Base-by-base conservation (phyloP, 2,113 vertebrate species). In the Baryphthengus martii region DNA sequence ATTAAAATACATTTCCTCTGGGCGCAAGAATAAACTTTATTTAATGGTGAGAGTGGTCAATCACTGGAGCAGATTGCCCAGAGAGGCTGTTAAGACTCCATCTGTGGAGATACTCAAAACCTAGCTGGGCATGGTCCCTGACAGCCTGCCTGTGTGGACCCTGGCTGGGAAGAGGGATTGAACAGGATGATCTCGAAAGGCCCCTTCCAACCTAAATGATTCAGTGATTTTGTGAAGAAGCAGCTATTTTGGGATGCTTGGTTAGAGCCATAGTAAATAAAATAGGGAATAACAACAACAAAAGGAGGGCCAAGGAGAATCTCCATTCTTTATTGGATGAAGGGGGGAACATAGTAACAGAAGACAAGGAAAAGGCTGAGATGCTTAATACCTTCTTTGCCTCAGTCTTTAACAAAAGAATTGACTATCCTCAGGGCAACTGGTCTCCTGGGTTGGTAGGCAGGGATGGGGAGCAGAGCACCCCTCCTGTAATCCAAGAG, bases 81-180 rank as follows among this genome's bases (percentile, higher is more conserved):
- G 21, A 31, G 56, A 39, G n/a, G 17, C 31, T 61, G 13, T 58
- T 56, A 9, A 19, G 13, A 68, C 24, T 93, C 31, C 21, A 20
- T 86, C 81, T 83, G 73, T 40, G 35, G 47, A 40, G 11, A 10
- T 55, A 23, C 4, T 87, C 28, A 72, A 53, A 86, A 55, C 4
- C 4, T 19, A 66, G 0, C 10, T 58, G 15, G 15, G 6, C 45
- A 26, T 26, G 8, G 33, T 55, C 23, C 33, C 25, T 4, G 3
- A 28, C 31, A 71, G 31, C 20, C 61, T 88, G 70, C 45, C 71
- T 0, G 0, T 15, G 24, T 24, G n/a, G 45, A 47, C 23, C 8
- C 15, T 61, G 16, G 50, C 52, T 79, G 65, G 75, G 45, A 39
- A 71, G 66, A 14, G 11, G 6, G 16, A 0, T 58, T 63, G 47